phyloP scores from a whole-genome alignment of 2,797 vertebrate genomes.

The Mareca penelope region DNA sequence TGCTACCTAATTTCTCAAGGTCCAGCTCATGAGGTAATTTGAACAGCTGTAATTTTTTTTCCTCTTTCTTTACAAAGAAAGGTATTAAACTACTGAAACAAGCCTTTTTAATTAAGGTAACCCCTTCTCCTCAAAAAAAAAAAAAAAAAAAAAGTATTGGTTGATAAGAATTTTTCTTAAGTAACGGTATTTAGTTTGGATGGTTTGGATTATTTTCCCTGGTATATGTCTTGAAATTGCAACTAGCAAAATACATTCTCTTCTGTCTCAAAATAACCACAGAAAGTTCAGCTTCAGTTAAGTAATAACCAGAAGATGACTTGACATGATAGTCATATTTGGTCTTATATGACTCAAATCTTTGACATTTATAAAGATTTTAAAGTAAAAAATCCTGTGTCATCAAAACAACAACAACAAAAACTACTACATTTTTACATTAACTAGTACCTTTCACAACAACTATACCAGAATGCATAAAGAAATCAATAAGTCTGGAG shows the following conservation, averaged over 20 bases:
- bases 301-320: not conserved
- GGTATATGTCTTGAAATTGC: not conserved
- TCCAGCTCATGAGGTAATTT: conserved; percentile 7
- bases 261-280: not conserved
- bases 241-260: not conserved
- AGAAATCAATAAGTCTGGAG: not conserved
- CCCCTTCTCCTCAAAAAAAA: not conserved
- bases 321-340: not conserved
- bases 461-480: not conserved
- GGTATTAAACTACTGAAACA: not conserved
- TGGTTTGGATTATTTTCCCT: not conserved
- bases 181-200: not conserved
- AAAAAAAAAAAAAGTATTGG: rapidly evolving
- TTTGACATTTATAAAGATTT: not conserved
- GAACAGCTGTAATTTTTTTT: conserved; percentile 38
- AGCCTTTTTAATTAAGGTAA: not conserved
- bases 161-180: not conserved
- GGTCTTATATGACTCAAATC: not conserved
- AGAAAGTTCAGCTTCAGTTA: not conserved
- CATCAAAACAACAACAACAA: too few species aligned
- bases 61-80: not conserved
- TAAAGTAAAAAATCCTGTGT: not conserved
- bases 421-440: not conserved
- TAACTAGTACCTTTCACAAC: not conserved
- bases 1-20: conserved; percentile 48